Evolutionary conservation across 2,113 vertebrate species (phyloP).

Genomic region (Python bivittatus): DNA sequence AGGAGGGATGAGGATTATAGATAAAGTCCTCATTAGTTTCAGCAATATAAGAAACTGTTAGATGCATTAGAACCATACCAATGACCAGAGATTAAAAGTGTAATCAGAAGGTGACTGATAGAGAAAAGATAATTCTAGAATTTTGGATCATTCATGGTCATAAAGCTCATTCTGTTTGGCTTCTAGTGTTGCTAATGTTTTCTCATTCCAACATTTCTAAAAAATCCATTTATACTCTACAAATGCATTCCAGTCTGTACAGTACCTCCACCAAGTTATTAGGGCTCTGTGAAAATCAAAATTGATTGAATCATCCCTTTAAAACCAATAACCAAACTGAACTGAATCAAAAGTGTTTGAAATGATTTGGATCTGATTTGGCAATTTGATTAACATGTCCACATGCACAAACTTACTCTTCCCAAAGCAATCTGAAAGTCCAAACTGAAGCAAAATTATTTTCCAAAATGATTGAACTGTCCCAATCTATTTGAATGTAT

Average conservation of each 20-base stretch:
- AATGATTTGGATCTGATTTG: not conserved
- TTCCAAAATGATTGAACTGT: not conserved
- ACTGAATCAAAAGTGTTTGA: not conserved
- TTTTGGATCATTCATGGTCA: constrained; percentile 12
- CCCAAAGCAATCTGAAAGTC: not conserved
- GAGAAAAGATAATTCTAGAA: constrained; percentile 47
- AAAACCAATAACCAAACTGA: not conserved
- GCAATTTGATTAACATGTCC: not conserved
- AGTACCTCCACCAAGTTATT: not conserved
- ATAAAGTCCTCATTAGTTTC: constrained; percentile 48
- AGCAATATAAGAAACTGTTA: constrained; percentile 56
- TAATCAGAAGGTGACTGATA: constrained; percentile 23
- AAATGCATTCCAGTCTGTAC: not conserved
- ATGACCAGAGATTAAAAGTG: constrained; percentile 46
- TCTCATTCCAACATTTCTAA: not conserved
- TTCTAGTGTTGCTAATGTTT: not conserved
- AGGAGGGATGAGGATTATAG: constrained; percentile 48
- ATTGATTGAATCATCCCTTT: not conserved
- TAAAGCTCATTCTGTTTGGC: constrained; percentile 37
- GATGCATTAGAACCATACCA: constrained; percentile 45
- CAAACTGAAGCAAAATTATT: not conserved
- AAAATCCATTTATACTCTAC: not conserved
- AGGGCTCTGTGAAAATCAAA: not conserved
- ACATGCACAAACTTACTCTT: not conserved
- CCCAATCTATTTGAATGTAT: not conserved